Conservation (phyloP, 2,888 invertebrate species). For the Synergus itoensis region DNA sequence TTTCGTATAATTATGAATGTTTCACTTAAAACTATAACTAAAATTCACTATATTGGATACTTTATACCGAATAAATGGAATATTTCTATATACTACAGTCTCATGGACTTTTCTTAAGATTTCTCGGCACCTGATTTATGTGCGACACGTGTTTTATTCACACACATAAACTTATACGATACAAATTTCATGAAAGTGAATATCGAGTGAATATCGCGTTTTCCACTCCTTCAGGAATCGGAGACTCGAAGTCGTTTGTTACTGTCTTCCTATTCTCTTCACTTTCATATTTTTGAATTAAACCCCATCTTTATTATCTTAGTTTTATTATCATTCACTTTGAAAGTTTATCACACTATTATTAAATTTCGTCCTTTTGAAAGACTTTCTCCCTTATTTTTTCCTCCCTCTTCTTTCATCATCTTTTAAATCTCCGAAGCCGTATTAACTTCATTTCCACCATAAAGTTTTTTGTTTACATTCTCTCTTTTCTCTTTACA, state of each 20-base stretch:
- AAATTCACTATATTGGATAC: background rate
- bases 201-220: constrained; percentile 45
- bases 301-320: constrained; percentile 48
- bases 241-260: constrained; percentile 56
- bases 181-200: constrained; percentile 46
- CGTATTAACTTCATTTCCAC: background rate
- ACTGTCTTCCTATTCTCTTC: constrained; percentile 45
- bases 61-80: background rate
- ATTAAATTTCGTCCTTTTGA: background rate
- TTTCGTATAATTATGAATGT: too few relatives aligned
- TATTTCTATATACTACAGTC: background rate
- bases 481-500: background rate
- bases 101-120: background rate
- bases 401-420: background rate
- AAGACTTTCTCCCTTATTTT: background rate
- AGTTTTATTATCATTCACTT: constrained; percentile 44
- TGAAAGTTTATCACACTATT: background rate
- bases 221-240: constrained; percentile 52
- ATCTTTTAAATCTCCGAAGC: background rate
- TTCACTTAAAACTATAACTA: too few relatives aligned
- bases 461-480: background rate
- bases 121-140: constrained; percentile 5
- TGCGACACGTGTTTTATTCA: background rate
- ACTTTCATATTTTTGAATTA: constrained; percentile 46
- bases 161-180: constrained; percentile 12